Percentiles rank a stretch among this genome's conserved stretches.
phyloP scores from a whole-genome alignment of 2,113 vertebrate genomes.

The Crypturellus undulatus region DNA sequence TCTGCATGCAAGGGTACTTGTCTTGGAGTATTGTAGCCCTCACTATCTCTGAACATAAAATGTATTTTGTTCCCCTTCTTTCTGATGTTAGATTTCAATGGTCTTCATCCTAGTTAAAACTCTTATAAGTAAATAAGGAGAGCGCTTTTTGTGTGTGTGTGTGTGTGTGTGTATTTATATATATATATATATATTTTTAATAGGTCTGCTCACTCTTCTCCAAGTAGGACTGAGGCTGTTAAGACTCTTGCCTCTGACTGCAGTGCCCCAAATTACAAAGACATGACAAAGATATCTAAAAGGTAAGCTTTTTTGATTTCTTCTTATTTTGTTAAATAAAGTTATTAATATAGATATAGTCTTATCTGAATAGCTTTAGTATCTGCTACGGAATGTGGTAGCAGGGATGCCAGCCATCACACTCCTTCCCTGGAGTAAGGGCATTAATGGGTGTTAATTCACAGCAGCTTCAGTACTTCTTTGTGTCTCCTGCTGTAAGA shows the following conservation, averaged over 20 bases:
- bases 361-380: background rate
- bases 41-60: background rate
- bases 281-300: background rate
- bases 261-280: slow-evolving; percentile 9
- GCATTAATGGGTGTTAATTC: background rate
- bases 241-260: background rate
- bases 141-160: background rate
- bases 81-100: background rate
- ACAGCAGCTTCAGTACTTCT: background rate
- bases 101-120: background rate
- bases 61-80: background rate
- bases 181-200: no score
- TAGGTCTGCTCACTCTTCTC: background rate
- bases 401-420: background rate
- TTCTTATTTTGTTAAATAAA: background rate
- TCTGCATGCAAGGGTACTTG: background rate
- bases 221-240: background rate
- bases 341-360: no score
- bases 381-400: background rate
- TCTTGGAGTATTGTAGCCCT: accelerated
- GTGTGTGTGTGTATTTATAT: background rate
- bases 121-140: background rate
- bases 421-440: background rate
- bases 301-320: background rate
- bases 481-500: background rate